Evolutionary conservation across 2,888 invertebrate species (phyloP).

Genomic region (Terebella lapidaria): DNA sequence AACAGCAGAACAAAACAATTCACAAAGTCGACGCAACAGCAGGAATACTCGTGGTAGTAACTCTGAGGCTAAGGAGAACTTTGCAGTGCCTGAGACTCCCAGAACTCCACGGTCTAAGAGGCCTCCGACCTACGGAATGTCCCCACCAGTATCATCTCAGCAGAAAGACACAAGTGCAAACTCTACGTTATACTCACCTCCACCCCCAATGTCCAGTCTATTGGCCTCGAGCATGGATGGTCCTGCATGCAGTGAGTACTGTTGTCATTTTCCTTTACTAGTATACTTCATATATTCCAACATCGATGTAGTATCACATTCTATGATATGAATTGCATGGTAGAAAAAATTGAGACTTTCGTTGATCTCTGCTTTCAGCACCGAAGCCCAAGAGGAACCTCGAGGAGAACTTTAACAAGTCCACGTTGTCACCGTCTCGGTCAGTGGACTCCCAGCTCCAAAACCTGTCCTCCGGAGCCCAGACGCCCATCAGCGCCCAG

Average conservation of each 20-base stretch:
- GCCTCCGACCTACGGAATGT: conserved; percentile 23
- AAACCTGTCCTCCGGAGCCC: conserved; percentile 30
- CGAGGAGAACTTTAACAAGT: conserved; percentile 23
- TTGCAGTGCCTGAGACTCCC: conserved; percentile 49
- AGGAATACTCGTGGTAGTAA: too few species aligned
- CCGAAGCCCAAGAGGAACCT: conserved; percentile 12
- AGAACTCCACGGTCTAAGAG: conserved; percentile 26
- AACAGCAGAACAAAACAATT: background rate
- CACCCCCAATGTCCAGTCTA: conserved; percentile 15
- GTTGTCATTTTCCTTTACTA: too few species aligned
- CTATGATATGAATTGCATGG: too few species aligned
- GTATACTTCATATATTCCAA: too few species aligned
- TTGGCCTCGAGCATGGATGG: background rate
- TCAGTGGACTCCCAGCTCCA: conserved; percentile 57
- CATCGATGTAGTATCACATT: too few species aligned
- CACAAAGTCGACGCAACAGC: too few species aligned
- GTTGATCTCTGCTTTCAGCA: background rate
- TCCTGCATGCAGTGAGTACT: too few species aligned
- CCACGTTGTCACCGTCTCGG: conserved; percentile 53
- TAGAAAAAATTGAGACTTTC: too few species aligned
- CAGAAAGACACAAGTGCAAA: background rate
- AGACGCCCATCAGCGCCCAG: conserved; percentile 31
- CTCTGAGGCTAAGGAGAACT: conserved; percentile 37
- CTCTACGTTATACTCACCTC: conserved; percentile 7
- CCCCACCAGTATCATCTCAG: conserved; percentile 12